Evolutionary conservation across 2,888 invertebrate species (phyloP), one percentile per base, ranked within the genome.

Genomic region (Caenorhabditis zanzibari): DNA sequence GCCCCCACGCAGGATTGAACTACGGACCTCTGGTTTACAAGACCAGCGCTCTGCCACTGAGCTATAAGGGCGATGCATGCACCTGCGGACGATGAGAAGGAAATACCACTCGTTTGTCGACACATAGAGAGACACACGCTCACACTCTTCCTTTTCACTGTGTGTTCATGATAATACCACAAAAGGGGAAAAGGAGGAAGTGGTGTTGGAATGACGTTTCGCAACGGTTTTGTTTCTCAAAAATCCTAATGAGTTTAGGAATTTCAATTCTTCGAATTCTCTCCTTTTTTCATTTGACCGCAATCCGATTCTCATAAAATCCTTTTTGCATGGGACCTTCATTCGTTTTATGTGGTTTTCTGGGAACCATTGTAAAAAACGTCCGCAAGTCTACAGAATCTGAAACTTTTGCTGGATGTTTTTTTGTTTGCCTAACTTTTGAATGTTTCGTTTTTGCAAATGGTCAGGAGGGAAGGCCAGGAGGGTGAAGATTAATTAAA

Each of bases 31-130:
- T 84, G 84, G 84, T 84, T 84, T 84, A 84, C 84, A 81, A 84
- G 84, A 84, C 84, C 84, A 84, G 69, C 84, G 84, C 84, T 84
- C 84, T 84, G 61, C 84, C 84, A 84, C 84, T 84, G 84, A 84
- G 84, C 84, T 84, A 84, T 84, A 84, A 75, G 75, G 81, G 81
- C 81, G 66, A 56, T 26, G 22, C 7, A 0, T 14, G 10, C 3
- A 49, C 19, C 26, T 26, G 2, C 14, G 1, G 6, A n/a, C 28
- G 3, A 2, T 24, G 63, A n/a, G 5, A 28, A 24, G 41, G 61
- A 61, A 16, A 61, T 14, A 12, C 38, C 22, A 38, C 19, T 19
- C 19, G 28, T 35, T 61, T 22, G n/a, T 6, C 10, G 12, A 38
- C 38, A 6, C 38, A 32, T 4, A 32, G 32, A 32, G 32, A 38